Percentiles rank a stretch among this genome's conserved stretches.
Evolutionary conservation across 2,113 vertebrate genomes (phyloP).

Genomic region (Hymenochirus boettgeri): DNA sequence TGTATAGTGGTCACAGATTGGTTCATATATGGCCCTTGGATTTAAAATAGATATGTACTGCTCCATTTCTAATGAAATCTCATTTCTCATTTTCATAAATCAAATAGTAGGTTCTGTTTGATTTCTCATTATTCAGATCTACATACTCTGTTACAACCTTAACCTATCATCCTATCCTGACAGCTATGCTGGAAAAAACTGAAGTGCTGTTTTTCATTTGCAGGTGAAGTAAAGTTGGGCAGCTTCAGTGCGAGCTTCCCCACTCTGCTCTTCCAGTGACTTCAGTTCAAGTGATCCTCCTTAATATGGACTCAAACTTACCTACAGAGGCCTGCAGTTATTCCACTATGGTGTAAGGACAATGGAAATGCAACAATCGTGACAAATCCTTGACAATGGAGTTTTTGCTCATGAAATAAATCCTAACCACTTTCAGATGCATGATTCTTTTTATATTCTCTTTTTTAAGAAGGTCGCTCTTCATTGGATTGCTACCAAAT

Average conservation of each 20-base stretch:
- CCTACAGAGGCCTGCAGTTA: conserved; percentile 33
- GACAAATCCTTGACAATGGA: conserved; percentile 24
- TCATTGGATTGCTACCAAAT: conserved; percentile 17
- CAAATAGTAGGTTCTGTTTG: no score
- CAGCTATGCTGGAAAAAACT: conserved; percentile 13
- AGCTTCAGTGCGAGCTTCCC: conserved; percentile 26
- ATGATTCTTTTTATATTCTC: conserved; percentile 39
- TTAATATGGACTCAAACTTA: conserved; percentile 18
- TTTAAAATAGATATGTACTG: no score
- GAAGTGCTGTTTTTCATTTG: conserved; percentile 33
- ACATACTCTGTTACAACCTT: neutral
- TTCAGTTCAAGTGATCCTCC: conserved; percentile 22
- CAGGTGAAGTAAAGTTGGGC: conserved; percentile 37
- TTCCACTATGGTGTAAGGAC: conserved; percentile 13
- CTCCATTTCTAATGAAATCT: no score
- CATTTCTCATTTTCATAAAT: no score
- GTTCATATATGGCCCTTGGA: no score
- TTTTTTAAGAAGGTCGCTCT: conserved; percentile 20
- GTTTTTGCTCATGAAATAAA: conserved; percentile 20
- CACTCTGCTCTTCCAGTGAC: conserved; percentile 32
- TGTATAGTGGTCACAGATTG: no score
- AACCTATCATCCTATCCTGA: neutral
- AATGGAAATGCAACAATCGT: conserved; percentile 21
- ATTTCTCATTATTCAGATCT: no score
- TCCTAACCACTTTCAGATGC: conserved; percentile 24